Percentiles rank a stretch among this genome's conserved stretches.
Evolutionary conservation across 2,113 vertebrate genomes (phyloP).

Genomic region (Camelus bactrianus): DNA sequence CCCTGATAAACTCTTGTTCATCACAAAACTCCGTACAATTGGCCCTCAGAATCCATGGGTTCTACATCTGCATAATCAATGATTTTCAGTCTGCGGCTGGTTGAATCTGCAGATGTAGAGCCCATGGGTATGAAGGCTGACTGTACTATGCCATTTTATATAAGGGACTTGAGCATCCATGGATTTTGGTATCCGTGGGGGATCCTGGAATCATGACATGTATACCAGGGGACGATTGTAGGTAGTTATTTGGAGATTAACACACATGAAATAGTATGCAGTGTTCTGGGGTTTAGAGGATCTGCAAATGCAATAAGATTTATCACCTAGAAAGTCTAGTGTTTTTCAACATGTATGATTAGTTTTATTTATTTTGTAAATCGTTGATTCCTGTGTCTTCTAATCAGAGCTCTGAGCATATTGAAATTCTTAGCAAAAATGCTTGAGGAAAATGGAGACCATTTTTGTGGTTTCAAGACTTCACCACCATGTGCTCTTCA

Average conservation of each 20-base stretch:
- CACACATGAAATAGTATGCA: not conserved
- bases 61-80: no score
- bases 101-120: no score
- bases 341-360: not conserved
- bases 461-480: not conserved
- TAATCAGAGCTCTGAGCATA: slow-evolving; percentile 8
- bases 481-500: not conserved
- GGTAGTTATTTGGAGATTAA: not conserved
- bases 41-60: no score
- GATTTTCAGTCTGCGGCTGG: no score
- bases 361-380: slow-evolving; percentile 25
- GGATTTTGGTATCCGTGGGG: no score
- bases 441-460: not conserved
- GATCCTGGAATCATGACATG: no score
- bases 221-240: no score
- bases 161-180: no score
- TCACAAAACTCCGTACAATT: not conserved
- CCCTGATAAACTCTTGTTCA: not conserved
- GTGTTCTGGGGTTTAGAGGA: not conserved
- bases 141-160: no score
- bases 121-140: no score
- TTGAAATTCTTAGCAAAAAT: not conserved
- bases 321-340: not conserved
- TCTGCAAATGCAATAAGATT: not conserved
- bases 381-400: not conserved